Conservation (phyloP, 2,888 invertebrate species). For the Morpho deidamia region DNA sequence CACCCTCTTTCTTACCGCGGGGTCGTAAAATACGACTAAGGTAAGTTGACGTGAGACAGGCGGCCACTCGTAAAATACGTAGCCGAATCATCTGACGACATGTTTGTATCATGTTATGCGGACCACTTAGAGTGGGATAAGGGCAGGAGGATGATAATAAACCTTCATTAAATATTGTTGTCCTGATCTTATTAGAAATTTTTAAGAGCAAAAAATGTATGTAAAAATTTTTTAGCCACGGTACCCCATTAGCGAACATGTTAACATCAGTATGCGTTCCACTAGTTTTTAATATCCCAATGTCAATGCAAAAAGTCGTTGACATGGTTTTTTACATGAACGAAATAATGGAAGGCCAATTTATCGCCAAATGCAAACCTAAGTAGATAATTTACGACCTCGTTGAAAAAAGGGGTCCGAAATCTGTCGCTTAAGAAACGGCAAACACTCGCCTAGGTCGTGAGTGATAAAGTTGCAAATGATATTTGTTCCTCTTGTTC, state of each 20-base stretch:
- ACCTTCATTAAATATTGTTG: too few relatives aligned
- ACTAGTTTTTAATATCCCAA: slow-evolving; percentile 21
- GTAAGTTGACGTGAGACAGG: too few relatives aligned
- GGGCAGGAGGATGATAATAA: too few relatives aligned
- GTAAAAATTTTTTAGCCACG: neutral
- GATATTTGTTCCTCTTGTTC: slow-evolving; percentile 48
- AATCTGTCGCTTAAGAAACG: slow-evolving; percentile 12
- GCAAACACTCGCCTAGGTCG: slow-evolving; percentile 9
- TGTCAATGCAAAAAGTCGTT: slow-evolving; percentile 36
- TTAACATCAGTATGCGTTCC: slow-evolving; percentile 9
- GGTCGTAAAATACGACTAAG: too few relatives aligned
- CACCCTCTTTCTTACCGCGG: too few relatives aligned
- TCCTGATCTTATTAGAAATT: neutral
- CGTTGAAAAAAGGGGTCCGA: slow-evolving; percentile 52
- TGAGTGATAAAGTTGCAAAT: slow-evolving; percentile 56
- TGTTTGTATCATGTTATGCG: too few relatives aligned
- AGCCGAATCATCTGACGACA: too few relatives aligned
- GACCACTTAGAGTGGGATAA: too few relatives aligned
- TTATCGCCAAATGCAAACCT: slow-evolving; percentile 62
- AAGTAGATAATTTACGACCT: slow-evolving; percentile 70
- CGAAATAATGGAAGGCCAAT: slow-evolving; percentile 55
- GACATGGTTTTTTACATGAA: slow-evolving; percentile 43
- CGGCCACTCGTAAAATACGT: too few relatives aligned
- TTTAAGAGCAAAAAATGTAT: too few relatives aligned
- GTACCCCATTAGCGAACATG: slow-evolving; percentile 2